Conservation (phyloP, 1,140 invertebrate genomes). For the Lordiphosa clarofinis region DNA sequence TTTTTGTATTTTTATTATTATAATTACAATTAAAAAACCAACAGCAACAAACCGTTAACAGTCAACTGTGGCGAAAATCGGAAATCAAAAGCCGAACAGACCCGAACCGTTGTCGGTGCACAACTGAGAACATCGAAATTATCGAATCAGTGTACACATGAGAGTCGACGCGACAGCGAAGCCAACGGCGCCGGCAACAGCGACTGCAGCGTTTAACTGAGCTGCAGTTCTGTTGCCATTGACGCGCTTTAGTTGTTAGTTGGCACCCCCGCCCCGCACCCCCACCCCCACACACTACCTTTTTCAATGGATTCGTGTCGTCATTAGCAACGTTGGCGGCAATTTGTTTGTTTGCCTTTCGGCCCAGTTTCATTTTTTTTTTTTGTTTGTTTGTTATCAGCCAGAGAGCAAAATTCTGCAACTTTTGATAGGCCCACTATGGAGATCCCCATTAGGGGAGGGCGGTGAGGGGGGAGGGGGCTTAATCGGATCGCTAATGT, state of each 20-base stretch:
- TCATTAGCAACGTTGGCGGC: constrained; percentile 57
- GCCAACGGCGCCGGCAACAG: not conserved
- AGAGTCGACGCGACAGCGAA: not conserved
- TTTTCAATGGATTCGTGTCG: constrained; percentile 36
- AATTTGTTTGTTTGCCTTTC: constrained; percentile 62
- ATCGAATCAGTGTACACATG: too few species aligned
- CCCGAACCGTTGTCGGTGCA: constrained; percentile 44
- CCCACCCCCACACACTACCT: not conserved
- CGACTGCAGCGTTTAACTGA: not conserved
- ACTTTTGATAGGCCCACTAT: constrained; percentile 35
- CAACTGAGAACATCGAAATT: constrained; percentile 30
- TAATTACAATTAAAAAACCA: constrained; percentile 65
- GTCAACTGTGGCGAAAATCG: constrained; percentile 18
- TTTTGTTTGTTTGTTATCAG: constrained; percentile 40
- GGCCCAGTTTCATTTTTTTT: constrained; percentile 29
- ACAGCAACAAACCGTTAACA: constrained; percentile 18
- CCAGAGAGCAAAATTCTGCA: constrained; percentile 35
- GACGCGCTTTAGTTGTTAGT: constrained; percentile 9
- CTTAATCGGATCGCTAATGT: constrained; percentile 32
- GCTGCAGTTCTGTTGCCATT: constrained; percentile 30
- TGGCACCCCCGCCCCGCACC: constrained; percentile 1
- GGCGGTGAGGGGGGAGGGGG: too few species aligned
- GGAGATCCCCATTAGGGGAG: too few species aligned
- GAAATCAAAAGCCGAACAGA: constrained; percentile 32
- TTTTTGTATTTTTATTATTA: constrained; percentile 32